Base-by-base conservation (phyloP, 2,888 invertebrate genomes). In the Heteromurus nitidus region DNA sequence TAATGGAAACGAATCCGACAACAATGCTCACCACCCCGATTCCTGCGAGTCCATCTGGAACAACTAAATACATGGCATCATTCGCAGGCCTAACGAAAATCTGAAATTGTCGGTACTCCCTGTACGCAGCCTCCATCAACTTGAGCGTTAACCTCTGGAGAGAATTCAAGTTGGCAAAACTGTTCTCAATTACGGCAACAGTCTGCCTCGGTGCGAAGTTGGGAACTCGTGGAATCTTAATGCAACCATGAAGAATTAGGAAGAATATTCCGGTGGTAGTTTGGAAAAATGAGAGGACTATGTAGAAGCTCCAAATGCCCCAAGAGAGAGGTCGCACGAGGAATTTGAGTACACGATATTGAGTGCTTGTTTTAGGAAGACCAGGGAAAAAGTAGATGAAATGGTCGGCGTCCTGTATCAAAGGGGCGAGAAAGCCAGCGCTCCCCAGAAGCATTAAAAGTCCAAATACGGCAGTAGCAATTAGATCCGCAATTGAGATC, bases 1-100 rank as follows among this genome's bases (percentile, higher is more conserved):
- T 64, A 3, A 74, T 65, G 16, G 72, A 47, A 1, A 26, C 72
- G 22, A 47, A 73, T 5, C 72, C 72, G n/a, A 47, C 44, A 36
- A 74, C 53, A 11, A 74, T 20, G 22, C 53, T 47, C 31, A 74
- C 74, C 16, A 44, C 73, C 2, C 20, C 36, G n/a, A 74, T 64
- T 31, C 74, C 74, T 13, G 53, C 13, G 1, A 74, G 22, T 7
- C 74, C 74, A 42, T 74, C 65, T 18, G 74, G 74, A 20, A 74
- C 22, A 0, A 74, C 74, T 2, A 74, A 7, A 18, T 65, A 74
- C 64, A 55, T 65, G 50, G 74, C 74, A 1, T 74, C 74, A 65
- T 74, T 74, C 0, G 74, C 74, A 7, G 64, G 74, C 11, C 64
- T 7, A 2, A 65, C 53, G 74, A 74, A 74, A 3, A 74, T 42